These are phyloP conservation scores for Maniola jurtina DNA, from an alignment of 1,140 invertebrate genomes.

Conservation along the genomic window DNA sequence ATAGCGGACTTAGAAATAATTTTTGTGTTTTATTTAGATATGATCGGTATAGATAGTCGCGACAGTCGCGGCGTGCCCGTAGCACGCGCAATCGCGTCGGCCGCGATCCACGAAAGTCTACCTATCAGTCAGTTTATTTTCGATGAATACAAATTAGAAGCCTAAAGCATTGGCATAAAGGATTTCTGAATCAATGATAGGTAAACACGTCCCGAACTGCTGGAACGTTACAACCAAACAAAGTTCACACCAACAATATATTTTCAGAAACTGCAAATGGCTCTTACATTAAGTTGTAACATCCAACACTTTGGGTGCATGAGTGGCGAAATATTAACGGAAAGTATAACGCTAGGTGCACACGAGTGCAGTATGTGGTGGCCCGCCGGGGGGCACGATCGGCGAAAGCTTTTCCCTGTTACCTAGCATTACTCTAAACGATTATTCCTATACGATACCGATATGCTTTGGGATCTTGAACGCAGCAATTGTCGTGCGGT, in stretches of 20 bases:
- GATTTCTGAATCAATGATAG: no score
- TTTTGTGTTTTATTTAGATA: no score
- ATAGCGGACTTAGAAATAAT: no score
- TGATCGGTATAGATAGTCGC: no score
- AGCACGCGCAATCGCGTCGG: no score
- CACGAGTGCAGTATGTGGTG: conserved; percentile 42
- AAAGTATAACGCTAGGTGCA: conserved; percentile 34
- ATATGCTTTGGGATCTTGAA: conserved; percentile 31
- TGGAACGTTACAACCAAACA: not conserved
- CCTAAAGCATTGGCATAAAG: no score
- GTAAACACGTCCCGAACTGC: no score
- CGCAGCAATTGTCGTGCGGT: conserved; percentile 62
- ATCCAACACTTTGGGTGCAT: conserved; percentile 5
- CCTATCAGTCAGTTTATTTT: no score
- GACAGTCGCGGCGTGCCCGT: no score
- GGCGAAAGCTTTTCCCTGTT: conserved; percentile 73
- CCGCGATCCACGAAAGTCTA: no score
- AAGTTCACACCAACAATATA: not conserved
- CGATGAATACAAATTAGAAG: no score
- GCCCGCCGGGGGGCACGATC: conserved; percentile 42
- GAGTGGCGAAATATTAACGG: conserved; percentile 17
- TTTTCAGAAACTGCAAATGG: conserved; percentile 5
- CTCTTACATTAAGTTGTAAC: not conserved
- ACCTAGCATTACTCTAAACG: conserved; percentile 71
- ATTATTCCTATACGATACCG: conserved; percentile 64